A percentile compares a stretch with the other conserved stretches of the same genome.
phyloP scores from a whole-genome alignment of 1,140 invertebrate species.

The Luehdorfia chinensis region DNA sequence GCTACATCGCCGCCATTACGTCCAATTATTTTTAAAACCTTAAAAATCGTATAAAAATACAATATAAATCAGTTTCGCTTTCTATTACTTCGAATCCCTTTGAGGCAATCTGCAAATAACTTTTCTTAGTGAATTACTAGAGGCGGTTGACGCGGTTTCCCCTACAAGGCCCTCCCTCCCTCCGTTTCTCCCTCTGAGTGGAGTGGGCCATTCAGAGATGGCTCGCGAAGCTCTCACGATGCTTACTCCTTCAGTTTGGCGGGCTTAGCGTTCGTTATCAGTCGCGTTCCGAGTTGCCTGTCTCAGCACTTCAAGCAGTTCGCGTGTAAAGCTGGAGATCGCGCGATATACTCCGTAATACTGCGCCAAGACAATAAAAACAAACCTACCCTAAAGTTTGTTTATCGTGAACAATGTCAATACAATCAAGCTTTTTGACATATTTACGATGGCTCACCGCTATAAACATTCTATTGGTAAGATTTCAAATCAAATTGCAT shows the following conservation, averaged over 20 bases:
- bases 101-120: constrained; percentile 66
- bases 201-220: constrained; percentile 69
- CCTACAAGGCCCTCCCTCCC: constrained; percentile 68
- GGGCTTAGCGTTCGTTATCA: constrained; percentile 53
- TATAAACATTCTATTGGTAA: constrained; percentile 56
- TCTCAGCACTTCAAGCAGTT: constrained; percentile 28
- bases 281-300: constrained; percentile 42
- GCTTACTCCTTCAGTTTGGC: constrained; percentile 69
- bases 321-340: constrained; percentile 53
- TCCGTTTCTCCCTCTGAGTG: constrained; percentile 61
- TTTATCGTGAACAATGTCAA: constrained; percentile 50
- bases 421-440: constrained; percentile 30
- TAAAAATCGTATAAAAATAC: too few species aligned
- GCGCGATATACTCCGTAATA: constrained; percentile 24
- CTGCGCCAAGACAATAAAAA: constrained; percentile 23
- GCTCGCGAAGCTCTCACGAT: constrained; percentile 67
- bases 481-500: constrained; percentile 17
- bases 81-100: constrained; percentile 49
- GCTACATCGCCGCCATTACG: too few species aligned
- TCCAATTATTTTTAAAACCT: too few species aligned
- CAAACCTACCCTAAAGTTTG: constrained; percentile 33
- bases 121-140: constrained; percentile 75
- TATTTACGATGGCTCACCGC: constrained; percentile 45
- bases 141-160: constrained; percentile 66
- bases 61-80: constrained; percentile 54